Base-by-base conservation (phyloP, 2,888 invertebrate genomes). In the Thera obeliscata region DNA sequence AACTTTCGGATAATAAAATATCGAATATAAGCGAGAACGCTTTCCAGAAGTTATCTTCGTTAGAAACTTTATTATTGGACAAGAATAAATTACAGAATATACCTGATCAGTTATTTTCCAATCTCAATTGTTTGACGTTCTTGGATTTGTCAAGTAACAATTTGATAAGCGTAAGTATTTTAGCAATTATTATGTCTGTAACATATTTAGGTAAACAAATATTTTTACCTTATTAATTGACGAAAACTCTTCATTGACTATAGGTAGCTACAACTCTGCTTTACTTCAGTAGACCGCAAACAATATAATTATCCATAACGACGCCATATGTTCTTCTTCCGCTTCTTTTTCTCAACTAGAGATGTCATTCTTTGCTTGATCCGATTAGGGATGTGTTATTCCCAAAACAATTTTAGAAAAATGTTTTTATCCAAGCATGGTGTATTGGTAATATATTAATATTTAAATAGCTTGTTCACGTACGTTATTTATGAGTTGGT, bases 1-100 rank as follows among this genome's bases (percentile, higher is more conserved):
- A 96, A 79, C 82, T 97, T 9, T 95, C 96, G 0, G 95, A 95
- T 75, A 97, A 97, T 81, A 93, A 95, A 81, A 94, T 96, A 78
- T 89, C 88, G 61, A 93, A 94, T 76, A 89, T 96, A 57, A 94
- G 94, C 22, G 88, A 94, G 76, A 94, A 94, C 56, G 89, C 95
- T 63, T 95, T 95, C 74, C 90, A 94, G 74, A 90, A 84, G 73
- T 84, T 95, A 55, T 74, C 82, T n/a, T 91, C 91, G 56, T 79
- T 95, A 56, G 94, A 95, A 78, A 93, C 94, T 56, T 82, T 95
- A 68, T 88, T 94, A 68, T 80, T 95, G 61, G 91, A 94, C 72
- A 93, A 90, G 81, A 95, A 95, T 80, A 93, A 94, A 78, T 80
- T 95, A 62, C 85, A 89, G 38, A 86, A 85, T 73, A 83, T 95